Evolutionary conservation across 2,888 invertebrate genomes (phyloP), one percentile per base, ranked within the genome.

Genomic region (Coecobrya sp.): DNA sequence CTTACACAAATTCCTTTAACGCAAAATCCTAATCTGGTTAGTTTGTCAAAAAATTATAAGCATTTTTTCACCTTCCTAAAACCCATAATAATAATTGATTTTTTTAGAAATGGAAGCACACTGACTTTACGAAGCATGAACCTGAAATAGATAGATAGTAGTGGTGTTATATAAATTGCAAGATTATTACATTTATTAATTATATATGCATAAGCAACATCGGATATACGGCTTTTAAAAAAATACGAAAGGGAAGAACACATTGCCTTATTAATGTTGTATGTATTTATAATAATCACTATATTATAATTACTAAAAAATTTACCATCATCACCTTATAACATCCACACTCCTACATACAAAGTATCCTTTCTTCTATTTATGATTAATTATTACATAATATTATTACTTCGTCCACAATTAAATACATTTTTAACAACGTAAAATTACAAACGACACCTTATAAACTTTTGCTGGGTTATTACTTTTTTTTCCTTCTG

Each of bases 191-290:
- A 27, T 36, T 70, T 11, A 70, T 42, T 55, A 49, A 49, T 49
- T 49, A 49, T 65, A 27, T 49, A 76, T 81, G 81, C 52, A 81
- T 81, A 52, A 25, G 52, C 81, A 81, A 30, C 55, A 55, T 55
- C 30, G 30, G 30, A 22, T 59, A n/a, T n/a, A n/a, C n/a, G 81
- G 30, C n/a, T 13, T 81, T 81, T 55, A 81, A 81, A 81, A 81
- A 81, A 81, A 81, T 81, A 81, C 81, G 81, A 81, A 81, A 81
- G 81, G 81, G 81, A 81, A 81, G 81, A 81, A 81, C 81, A 81
- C 81, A 81, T 81, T 81, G 59, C 55, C 16, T 81, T 19, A n/a
- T 25, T 62, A 19, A 27, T 45, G 10, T 25, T 76, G n/a, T 76
- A 42, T 49, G 22, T 1, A 0, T n/a, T 73, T 7, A 73, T 73